These are phyloP conservation scores for Echinarachnius parma DNA, from an alignment of 53 echinoderm and acorn worm species.

Conservation along the genomic window DNA sequence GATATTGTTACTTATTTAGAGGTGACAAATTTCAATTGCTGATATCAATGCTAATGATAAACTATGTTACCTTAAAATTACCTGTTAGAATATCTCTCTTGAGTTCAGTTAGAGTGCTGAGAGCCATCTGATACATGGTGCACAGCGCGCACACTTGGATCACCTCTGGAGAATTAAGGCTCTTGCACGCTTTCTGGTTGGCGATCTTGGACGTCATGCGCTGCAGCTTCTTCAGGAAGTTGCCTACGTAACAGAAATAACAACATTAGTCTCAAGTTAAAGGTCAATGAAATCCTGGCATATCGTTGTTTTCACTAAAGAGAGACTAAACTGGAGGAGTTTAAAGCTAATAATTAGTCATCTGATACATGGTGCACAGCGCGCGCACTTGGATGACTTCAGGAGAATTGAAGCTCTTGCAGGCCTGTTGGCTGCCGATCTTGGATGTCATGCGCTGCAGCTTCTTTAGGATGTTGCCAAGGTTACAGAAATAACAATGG, in stretches of 20 bases:
- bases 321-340: too few species aligned
- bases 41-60: too few species aligned
- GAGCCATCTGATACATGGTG: constrained; percentile 87
- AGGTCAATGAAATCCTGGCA: too few species aligned
- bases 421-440: constrained; percentile 59
- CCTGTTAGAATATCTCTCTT: constrained; percentile 90
- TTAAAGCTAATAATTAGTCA: too few species aligned
- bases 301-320: too few species aligned
- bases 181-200: constrained; percentile 67
- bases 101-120: constrained; percentile 87
- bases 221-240: constrained; percentile 73
- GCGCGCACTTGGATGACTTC: constrained; percentile 87
- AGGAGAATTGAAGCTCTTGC: constrained; percentile 72
- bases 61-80: constrained; percentile 25
- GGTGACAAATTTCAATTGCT: too few species aligned
- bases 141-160: constrained; percentile 81
- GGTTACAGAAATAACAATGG: too few species aligned
- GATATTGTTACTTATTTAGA: too few species aligned
- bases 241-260: constrained; percentile 60
- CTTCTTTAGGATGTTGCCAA: constrained; percentile 73
- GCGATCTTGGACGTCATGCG: constrained; percentile 75
- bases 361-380: constrained; percentile 93
- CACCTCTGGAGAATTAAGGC: constrained; percentile 76
- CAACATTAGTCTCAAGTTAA: too few species aligned
- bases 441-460: constrained; percentile 82